Evolutionary conservation across 2,888 invertebrate genomes (phyloP), one percentile per base, ranked within the genome.

Genomic region (Rhagonycha lutea): DNA sequence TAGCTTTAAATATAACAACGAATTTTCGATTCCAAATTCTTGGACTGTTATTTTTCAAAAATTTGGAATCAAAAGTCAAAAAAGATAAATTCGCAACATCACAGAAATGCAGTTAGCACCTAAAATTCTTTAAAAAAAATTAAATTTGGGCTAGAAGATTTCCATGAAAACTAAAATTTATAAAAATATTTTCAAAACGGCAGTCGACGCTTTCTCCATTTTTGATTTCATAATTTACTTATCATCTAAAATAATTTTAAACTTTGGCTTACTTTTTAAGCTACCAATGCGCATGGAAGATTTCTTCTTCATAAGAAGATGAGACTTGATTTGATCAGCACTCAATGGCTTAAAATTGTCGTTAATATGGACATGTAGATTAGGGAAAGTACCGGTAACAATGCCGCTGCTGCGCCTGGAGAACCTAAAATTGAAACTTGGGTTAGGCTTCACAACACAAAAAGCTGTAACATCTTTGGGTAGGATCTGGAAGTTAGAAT

Each of bases 251-350:
- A 77, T 73, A 70, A 71, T 74, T 71, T 71, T 74, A 74, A 70
- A 75, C 82, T 82, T 82, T 82, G 82, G 82, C 81, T 81, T 80
- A 75, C 61, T 81, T 79, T 81, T 83, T 83, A 86, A 85, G 84
- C 84, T 85, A 85, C 85, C 84, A 83, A 82, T 84, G 82, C 83
- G 82, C 80, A 80, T 82, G 83, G 84, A 83, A 84, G 83, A 82
- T 79, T 77, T 80, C 74, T 77, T 81, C 79, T 79, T 80, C 71
- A 73, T 62, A 47, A 65, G 72, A 70, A 74, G 74, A 71, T 72
- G 63, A 47, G 68, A 32, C 32, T 32, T n/a, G 32, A 73, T 63
- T 63, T 63, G 24, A 63, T 24, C 23, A 61, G 61, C 28, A 65
- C 75, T 77, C 77, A 78, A 32, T 69, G 83, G 74, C 79, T 83